Evolutionary conservation across 2,113 vertebrate genomes (phyloP).

Genomic region (Xiphophorus maculatus): DNA sequence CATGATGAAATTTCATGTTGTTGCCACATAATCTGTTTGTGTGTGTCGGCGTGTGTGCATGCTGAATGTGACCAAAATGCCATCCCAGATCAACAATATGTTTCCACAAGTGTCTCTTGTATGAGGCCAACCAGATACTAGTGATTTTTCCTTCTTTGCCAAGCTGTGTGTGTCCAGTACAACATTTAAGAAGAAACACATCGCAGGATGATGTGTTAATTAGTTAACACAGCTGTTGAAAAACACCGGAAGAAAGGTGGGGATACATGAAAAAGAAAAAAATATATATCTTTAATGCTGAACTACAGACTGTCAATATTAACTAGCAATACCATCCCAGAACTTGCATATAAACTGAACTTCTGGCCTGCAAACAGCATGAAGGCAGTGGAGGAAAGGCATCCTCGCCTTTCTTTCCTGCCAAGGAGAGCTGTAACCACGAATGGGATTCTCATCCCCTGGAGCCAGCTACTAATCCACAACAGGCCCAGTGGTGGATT

Average conservation of each 20-base stretch:
- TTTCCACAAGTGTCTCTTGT: conserved; percentile 36
- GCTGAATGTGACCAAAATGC: conserved; percentile 48
- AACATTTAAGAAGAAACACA: neutral
- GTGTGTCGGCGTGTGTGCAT: conserved; percentile 13
- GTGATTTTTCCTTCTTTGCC: neutral
- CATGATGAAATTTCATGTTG: conserved; percentile 74
- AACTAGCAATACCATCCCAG: conserved; percentile 17
- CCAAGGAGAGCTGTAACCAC: conserved; percentile 81
- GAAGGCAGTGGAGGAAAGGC: conserved; percentile 74
- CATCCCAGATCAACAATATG: conserved; percentile 36
- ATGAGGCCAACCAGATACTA: conserved; percentile 38
- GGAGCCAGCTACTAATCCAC: conserved; percentile 81
- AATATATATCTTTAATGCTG: conserved; percentile 6
- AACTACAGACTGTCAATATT: conserved; percentile 9
- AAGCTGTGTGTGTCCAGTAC: neutral
- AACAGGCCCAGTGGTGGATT: conserved; percentile 81
- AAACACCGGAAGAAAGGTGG: neutral
- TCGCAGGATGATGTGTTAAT: neutral
- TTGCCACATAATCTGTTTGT: conserved; percentile 35
- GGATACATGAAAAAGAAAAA: neutral
- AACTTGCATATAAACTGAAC: conserved; percentile 35
- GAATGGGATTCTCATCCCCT: conserved; percentile 82
- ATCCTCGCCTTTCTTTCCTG: conserved; percentile 73
- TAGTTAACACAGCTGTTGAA: neutral
- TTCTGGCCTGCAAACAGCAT: conserved; percentile 73